Percentiles rank a stretch among this genome's conserved stretches.
These are phyloP conservation scores for Centrocercus urophasianus DNA, from an alignment of 2,113 vertebrate species.

Conservation along the genomic window DNA sequence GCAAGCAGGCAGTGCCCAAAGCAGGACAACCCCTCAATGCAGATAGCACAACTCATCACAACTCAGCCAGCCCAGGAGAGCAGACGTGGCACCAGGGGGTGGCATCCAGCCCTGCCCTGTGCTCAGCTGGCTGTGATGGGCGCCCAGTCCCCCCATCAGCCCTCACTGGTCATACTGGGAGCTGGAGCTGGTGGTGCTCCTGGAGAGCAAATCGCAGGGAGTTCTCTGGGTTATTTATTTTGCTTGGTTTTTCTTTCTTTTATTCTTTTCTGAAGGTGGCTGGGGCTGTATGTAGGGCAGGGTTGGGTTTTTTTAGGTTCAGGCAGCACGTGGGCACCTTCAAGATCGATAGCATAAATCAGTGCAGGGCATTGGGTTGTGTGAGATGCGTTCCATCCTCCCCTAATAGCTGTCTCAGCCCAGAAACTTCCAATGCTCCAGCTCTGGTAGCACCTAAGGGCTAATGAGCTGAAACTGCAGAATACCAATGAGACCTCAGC, in stretches of 20 bases:
- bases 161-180: neutral
- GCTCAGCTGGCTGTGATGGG: neutral
- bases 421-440: constrained; percentile 11
- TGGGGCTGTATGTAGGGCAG: neutral
- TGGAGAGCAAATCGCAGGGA: neutral
- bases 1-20: neutral
- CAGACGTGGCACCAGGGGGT: rapidly evolving
- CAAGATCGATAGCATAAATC: neutral
- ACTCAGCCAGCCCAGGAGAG: rapidly evolving
- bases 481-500: constrained; percentile 29
- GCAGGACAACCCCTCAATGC: rapidly evolving
- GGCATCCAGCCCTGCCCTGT: neutral
- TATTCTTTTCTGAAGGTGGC: neutral
- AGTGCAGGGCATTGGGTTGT: neutral
- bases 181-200: neutral
- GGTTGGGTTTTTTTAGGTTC: neutral
- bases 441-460: constrained; percentile 17
- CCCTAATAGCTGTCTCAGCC: constrained; percentile 17
- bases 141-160: rapidly evolving
- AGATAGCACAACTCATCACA: neutral
- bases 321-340: constrained; percentile 5
- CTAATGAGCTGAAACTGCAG: constrained; percentile 59
- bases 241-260: neutral
- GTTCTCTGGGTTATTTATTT: constrained; percentile 34
- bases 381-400: neutral